Conservation (phyloP, 2,797 vertebrate species). For the Anas georgica region DNA sequence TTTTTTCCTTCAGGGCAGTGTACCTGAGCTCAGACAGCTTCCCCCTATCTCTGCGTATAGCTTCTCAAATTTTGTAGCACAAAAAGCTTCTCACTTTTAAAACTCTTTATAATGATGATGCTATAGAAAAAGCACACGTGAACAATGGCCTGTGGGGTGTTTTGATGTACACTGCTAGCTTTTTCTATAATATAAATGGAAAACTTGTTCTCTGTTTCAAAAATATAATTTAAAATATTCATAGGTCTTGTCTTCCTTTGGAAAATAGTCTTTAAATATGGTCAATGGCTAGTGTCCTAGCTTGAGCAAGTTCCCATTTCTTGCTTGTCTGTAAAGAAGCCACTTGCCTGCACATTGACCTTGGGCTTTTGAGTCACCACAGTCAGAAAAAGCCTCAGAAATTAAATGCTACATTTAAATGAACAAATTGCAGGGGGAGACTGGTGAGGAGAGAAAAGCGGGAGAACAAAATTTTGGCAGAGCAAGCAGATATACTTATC, state of each 20-base stretch:
- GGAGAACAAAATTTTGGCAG: constrained; percentile 32
- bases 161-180: background rate
- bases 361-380: background rate
- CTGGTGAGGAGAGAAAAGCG: background rate
- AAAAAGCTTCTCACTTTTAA: background rate
- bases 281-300: background rate
- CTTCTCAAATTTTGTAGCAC: background rate
- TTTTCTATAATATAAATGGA: constrained; percentile 12
- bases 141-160: background rate
- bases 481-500: constrained; percentile 19
- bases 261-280: background rate
- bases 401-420: background rate
- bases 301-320: background rate
- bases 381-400: background rate
- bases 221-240: background rate
- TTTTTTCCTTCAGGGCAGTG: background rate
- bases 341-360: constrained; percentile 19
- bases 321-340: background rate
- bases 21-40: background rate
- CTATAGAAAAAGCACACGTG: background rate
- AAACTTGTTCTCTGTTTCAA: background rate
- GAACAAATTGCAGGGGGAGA: background rate
- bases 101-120: background rate
- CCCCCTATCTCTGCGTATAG: background rate
- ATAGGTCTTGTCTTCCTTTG: background rate